A percentile compares a stretch with the other conserved stretches of the same genome.
phyloP scores from a whole-genome alignment of 2,888 invertebrate genomes.

The Eristalis pertinax region DNA sequence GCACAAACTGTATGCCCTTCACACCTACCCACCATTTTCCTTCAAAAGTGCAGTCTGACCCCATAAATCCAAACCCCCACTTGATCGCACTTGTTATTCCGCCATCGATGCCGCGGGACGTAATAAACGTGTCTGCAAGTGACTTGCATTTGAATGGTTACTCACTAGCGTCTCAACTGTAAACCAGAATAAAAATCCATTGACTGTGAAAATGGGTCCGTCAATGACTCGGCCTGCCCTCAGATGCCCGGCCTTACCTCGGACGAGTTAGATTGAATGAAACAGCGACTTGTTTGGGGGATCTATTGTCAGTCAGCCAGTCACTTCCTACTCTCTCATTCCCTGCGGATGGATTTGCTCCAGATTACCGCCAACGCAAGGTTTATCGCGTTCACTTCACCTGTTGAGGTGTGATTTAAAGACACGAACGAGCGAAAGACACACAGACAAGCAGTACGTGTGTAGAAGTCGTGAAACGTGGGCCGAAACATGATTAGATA shows the following conservation, averaged over 20 bases:
- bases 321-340: conserved; percentile 15
- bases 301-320: neutral
- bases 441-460: neutral
- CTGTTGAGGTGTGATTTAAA: neutral
- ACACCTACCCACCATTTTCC: neutral
- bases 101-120: neutral
- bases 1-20: neutral
- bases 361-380: conserved; percentile 17
- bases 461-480: neutral
- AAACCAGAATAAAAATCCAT: neutral
- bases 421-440: neutral
- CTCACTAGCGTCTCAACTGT: neutral
- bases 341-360: conserved; percentile 13
- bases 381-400: neutral
- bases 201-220: neutral
- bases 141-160: too few species aligned
- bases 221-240: neutral
- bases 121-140: neutral
- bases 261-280: neutral
- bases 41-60: neutral
- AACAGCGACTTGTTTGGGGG: neutral
- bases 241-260: neutral
- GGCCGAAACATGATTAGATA: neutral
- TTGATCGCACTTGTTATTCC: neutral
- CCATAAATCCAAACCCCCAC: neutral